phyloP scores from a whole-genome alignment of 2,113 vertebrate species.

The Brachyhypopomus gauderio region DNA sequence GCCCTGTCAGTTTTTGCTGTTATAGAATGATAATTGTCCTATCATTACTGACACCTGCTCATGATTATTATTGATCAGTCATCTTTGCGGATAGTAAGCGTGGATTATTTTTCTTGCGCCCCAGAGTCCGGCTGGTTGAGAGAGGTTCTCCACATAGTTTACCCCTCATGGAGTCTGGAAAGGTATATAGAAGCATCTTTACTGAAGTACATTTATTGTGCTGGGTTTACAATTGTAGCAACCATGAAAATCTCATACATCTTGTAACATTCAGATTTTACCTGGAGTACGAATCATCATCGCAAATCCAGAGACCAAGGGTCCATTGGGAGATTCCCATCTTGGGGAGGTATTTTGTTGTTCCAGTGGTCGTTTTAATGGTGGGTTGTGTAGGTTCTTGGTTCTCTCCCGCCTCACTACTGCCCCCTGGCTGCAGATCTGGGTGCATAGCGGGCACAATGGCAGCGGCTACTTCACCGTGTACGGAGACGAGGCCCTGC shows the following conservation, averaged over 20 bases:
- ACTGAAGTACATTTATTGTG: neutral
- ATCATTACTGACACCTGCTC: slow-evolving; percentile 11
- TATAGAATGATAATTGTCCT: neutral
- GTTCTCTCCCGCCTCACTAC: neutral
- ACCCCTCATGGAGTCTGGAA: slow-evolving; percentile 77
- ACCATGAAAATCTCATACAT: neutral
- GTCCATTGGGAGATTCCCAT: slow-evolving; percentile 95
- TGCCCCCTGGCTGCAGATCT: slow-evolving; percentile 79
- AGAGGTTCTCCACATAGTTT: slow-evolving; percentile 77
- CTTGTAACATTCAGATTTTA: slow-evolving; percentile 79
- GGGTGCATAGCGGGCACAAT: slow-evolving; percentile 96
- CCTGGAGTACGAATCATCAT: slow-evolving; percentile 98
- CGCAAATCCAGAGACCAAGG: slow-evolving; percentile 98
- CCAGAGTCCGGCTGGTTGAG: slow-evolving; percentile 76
- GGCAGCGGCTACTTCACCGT: slow-evolving; percentile 97
- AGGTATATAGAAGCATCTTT: slow-evolving; percentile 62
- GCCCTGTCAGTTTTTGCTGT: too few species aligned
- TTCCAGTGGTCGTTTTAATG: too few species aligned
- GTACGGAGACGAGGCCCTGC: slow-evolving; percentile 94
- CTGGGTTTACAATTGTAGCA: neutral
- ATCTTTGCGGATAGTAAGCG: slow-evolving; percentile 4
- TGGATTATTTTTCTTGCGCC: neutral
- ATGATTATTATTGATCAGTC: slow-evolving; percentile 5
- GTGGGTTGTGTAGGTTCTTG: too few species aligned
- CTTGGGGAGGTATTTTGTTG: slow-evolving; percentile 86